Conservation (phyloP, 2,113 vertebrate species). For the Istiophorus platypterus region DNA sequence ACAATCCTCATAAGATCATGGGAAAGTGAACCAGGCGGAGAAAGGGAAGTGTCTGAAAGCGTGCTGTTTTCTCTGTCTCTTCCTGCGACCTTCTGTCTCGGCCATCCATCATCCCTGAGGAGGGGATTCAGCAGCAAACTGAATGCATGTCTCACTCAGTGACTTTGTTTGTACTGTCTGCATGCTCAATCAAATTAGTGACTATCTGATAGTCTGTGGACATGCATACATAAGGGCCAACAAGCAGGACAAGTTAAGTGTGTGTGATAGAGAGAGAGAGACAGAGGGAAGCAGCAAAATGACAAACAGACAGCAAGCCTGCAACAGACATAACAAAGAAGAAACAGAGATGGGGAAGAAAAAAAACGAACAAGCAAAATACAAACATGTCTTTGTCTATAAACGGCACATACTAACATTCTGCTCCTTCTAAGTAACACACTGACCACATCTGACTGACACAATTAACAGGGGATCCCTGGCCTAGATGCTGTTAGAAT, state of each 20-base stretch:
- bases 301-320: slow-evolving; percentile 23
- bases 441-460: not conserved
- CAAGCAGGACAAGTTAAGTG: slow-evolving; percentile 10
- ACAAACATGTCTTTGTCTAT: slow-evolving; percentile 11
- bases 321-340: slow-evolving; percentile 25
- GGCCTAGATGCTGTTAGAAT: slow-evolving; percentile 42
- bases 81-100: slow-evolving; percentile 56
- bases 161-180: slow-evolving; percentile 4
- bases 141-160: not conserved
- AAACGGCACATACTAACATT: not conserved
- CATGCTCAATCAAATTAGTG: slow-evolving; percentile 13
- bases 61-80: slow-evolving; percentile 42
- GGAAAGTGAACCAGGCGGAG: slow-evolving; percentile 47
- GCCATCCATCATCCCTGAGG: slow-evolving; percentile 40
- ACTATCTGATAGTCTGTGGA: slow-evolving; percentile 6
- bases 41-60: slow-evolving; percentile 24
- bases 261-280: not conserved
- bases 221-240: not conserved
- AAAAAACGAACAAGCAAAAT: not conserved
- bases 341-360: slow-evolving; percentile 11
- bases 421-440: not conserved
- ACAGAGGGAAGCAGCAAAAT: slow-evolving; percentile 24
- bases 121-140: slow-evolving; percentile 35
- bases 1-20: slow-evolving; percentile 29
- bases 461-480: slow-evolving; percentile 39